These are phyloP conservation scores for Pissodes strobi DNA, from an alignment of 1,140 invertebrate species.

Conservation along the genomic window DNA sequence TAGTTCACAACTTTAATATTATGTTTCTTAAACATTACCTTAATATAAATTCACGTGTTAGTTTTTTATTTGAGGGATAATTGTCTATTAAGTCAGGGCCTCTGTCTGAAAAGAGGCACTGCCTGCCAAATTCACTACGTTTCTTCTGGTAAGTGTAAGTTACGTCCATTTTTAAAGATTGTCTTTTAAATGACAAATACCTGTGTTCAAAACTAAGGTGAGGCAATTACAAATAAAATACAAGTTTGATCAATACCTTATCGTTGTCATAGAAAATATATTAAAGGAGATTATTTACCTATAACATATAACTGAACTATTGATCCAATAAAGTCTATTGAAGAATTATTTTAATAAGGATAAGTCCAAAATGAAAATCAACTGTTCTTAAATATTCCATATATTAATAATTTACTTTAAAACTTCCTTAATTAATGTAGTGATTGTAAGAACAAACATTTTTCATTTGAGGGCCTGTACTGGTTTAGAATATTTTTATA, in stretches of 20 bases:
- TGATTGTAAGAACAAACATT: neutral
- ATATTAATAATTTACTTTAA: neutral
- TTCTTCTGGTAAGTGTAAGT: conserved; percentile 69
- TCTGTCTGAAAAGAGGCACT: conserved; percentile 73
- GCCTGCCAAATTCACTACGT: conserved; percentile 70
- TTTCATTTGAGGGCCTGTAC: neutral
- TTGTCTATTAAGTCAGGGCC: conserved; percentile 74
- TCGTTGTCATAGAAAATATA: no score
- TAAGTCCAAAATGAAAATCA: neutral
- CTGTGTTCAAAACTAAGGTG: neutral
- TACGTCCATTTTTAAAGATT: conserved; percentile 58
- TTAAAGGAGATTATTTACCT: no score
- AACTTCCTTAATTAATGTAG: neutral
- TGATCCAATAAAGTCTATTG: no score
- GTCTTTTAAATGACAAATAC: neutral
- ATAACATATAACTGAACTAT: no score
- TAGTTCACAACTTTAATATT: no score
- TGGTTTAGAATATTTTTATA: conserved; percentile 11
- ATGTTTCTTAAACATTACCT: conserved; percentile 51
- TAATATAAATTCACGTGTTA: conserved; percentile 72
- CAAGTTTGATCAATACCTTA: conserved; percentile 7
- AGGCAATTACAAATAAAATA: neutral
- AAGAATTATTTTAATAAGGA: no score
- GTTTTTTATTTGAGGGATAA: conserved; percentile 69
- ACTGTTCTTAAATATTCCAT: no score